phyloP scores from a whole-genome alignment of 2,888 invertebrate genomes.

The Plagodis pulveraria region DNA sequence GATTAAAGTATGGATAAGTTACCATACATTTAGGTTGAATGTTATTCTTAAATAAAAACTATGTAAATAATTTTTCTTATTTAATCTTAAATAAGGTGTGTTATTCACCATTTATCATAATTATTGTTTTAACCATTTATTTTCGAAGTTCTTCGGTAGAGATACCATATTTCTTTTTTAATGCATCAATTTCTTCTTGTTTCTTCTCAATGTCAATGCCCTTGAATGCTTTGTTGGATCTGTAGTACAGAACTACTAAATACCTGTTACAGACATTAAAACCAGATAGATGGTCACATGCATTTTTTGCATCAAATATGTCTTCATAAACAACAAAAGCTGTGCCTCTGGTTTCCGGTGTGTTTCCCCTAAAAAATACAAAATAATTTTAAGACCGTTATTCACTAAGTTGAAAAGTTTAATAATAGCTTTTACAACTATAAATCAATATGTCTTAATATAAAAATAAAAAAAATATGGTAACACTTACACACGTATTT shows the following conservation, averaged over 20 bases:
- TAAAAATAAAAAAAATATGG: too few relatives aligned
- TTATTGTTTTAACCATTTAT: constrained; percentile 41
- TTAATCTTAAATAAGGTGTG: too few relatives aligned
- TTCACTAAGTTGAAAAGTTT: too few relatives aligned
- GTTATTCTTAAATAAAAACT: too few relatives aligned
- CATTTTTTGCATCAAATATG: constrained; percentile 99
- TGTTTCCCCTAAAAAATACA: constrained; percentile 92
- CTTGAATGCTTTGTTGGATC: constrained; percentile 98
- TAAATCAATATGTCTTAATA: not conserved
- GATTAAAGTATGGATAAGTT: too few relatives aligned
- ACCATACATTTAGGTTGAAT: too few relatives aligned
- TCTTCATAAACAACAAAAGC: constrained; percentile 99
- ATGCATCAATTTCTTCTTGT: constrained; percentile 96
- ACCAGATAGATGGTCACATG: constrained; percentile 99
- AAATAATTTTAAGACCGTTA: constrained; percentile 4
- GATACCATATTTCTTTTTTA: constrained; percentile 97
- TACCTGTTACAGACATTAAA: constrained; percentile 99
- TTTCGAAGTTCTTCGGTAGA: constrained; percentile 82
- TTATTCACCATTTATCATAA: too few relatives aligned
- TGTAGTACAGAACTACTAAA: constrained; percentile 99
- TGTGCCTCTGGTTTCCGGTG: constrained; percentile 98
- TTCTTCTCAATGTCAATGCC: constrained; percentile 98
- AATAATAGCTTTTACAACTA: not conserved
- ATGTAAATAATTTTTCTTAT: too few relatives aligned
- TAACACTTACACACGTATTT: constrained; percentile 96